These are phyloP conservation scores for Chrysomela aeneicollis DNA, from an alignment of 2,888 invertebrate species.

Conservation along the genomic window DNA sequence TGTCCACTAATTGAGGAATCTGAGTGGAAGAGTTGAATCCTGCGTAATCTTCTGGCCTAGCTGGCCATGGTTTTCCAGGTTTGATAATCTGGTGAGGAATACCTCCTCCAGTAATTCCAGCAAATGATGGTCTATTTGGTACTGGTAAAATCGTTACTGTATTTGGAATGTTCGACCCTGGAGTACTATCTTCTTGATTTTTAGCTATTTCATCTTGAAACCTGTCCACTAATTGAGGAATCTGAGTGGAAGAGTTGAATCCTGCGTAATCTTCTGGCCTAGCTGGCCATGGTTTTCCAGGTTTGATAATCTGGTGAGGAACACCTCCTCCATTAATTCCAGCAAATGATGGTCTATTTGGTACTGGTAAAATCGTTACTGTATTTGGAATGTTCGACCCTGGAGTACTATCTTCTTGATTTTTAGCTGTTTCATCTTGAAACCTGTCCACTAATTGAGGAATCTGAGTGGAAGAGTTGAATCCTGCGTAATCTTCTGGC, in stretches of 20 bases:
- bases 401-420: not conserved
- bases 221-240: constrained; percentile 11
- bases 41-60: constrained; percentile 29
- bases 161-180: too few species aligned
- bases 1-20: too few species aligned
- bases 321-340: constrained; percentile 9
- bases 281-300: constrained; percentile 41
- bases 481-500: constrained; percentile 22
- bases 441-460: constrained; percentile 16
- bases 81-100: constrained; percentile 34
- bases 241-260: constrained; percentile 2
- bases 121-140: constrained; percentile 18
- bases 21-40: not conserved
- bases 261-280: constrained; percentile 29
- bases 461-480: not conserved
- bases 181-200: not conserved
- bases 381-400: not conserved
- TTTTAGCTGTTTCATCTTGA: constrained; percentile 16
- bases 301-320: constrained; percentile 35
- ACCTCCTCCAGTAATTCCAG: constrained; percentile 10
- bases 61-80: constrained; percentile 42
- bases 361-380: not conserved
- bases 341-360: constrained; percentile 18
- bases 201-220: constrained; percentile 18
- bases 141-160: too few species aligned